Evolutionary conservation across 2,797 vertebrate species (phyloP), one percentile per base, ranked within the genome.

Genomic region (Adelosebastes latens): DNA sequence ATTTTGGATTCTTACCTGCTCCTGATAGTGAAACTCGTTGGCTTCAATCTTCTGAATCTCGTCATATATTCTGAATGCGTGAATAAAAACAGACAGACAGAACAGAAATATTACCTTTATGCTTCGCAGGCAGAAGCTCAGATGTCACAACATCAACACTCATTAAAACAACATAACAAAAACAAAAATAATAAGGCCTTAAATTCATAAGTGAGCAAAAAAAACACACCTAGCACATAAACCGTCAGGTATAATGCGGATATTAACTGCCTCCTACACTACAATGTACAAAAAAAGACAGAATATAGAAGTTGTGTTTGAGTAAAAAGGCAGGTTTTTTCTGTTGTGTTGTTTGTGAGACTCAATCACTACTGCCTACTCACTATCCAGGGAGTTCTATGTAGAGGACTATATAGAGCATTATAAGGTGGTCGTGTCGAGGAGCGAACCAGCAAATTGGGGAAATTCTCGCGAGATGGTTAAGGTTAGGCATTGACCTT

Each of bases 1-100:
- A 27, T 77, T 11, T 11, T 22, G 56, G 36, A 34, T 52, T 56
- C 87, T 75, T 94, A 99, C 98, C 96, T 99, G 97, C 82, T 99
- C 98, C 93, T 98, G 97, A 85, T 98, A 99, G 89, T 95, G 97
- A 94, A 99, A 99, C 92, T 98, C 98, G 84, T 99, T 99, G 6
- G 96, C 97, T 89, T 99, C 98, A 63, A 99, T 99, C 93, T 97
- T 99, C 93, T 97, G 98, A 92, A 99, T 98, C 93, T 99, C 98
- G 86, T 97, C 97, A 92, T 97, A 99, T 92, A 99, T 96, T 94
- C 98, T 99, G 83, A 67, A 64, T 1, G 27, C 49, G 66, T 3
- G 20, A 69, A 39, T 39, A 39, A 39, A 39, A 39, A 71, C 52
- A 77, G 25, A 82, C 16, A 80, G 14, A 89, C 22, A 8, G 27